These are phyloP conservation scores for Origma solitaria DNA, from an alignment of 2,113 vertebrate species.

Conservation along the genomic window DNA sequence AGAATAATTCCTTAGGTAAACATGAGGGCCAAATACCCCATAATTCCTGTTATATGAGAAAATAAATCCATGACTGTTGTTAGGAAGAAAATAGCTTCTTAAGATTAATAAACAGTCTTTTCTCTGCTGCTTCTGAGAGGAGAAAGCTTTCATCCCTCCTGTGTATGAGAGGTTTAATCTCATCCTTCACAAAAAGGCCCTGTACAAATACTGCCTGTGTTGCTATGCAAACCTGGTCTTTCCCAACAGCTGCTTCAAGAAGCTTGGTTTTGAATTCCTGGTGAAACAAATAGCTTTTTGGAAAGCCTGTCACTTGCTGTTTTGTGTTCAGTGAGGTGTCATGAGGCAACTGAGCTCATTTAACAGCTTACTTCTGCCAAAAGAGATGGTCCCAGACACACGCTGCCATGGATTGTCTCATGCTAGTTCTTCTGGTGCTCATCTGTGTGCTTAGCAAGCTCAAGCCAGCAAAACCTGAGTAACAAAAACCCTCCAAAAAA, in stretches of 20 bases:
- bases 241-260: slow-evolving; percentile 34
- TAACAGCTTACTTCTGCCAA: slow-evolving; percentile 19
- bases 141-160: not conserved
- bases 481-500: not conserved
- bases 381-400: not conserved
- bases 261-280: slow-evolving; percentile 26
- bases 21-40: not conserved
- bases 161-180: not conserved
- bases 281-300: slow-evolving; percentile 44
- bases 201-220: not conserved
- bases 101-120: not conserved
- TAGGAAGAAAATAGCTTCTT: not conserved
- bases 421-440: not conserved
- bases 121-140: not conserved
- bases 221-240: slow-evolving; percentile 33
- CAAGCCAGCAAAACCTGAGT: not conserved
- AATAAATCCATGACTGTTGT: not conserved
- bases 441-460: not conserved
- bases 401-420: not conserved
- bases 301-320: slow-evolving; percentile 36
- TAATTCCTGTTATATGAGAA: not conserved
- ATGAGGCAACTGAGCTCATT: slow-evolving; percentile 40
- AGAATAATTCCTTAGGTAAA: not conserved
- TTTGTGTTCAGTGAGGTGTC: slow-evolving; percentile 43
- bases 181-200: not conserved